phyloP scores from a whole-genome alignment of 2,888 invertebrate genomes.

The Scrobipalpa atriplicella region DNA sequence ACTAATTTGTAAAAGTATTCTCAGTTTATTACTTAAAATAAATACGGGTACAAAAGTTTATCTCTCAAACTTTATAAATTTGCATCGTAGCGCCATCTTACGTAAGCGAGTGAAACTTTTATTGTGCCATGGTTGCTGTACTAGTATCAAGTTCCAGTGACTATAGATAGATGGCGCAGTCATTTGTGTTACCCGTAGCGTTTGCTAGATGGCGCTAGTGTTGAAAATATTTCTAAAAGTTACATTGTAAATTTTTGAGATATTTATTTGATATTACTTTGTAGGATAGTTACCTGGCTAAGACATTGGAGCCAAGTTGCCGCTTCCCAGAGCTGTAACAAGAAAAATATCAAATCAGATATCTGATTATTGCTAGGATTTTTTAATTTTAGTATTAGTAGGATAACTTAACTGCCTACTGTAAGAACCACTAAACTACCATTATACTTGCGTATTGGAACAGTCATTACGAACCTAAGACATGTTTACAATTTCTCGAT shows the following conservation, averaged over 20 bases:
- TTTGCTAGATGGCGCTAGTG: neutral
- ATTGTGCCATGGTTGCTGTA: neutral
- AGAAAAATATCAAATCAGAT: slow-evolving; percentile 35
- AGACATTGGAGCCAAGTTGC: slow-evolving; percentile 92
- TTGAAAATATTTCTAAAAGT: neutral
- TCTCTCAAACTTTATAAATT: neutral
- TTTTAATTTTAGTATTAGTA: no score
- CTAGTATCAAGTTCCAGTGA: neutral
- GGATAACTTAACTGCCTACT: no score
- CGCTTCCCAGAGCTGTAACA: slow-evolving; percentile 90
- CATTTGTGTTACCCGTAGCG: neutral
- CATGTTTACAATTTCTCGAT: no score
- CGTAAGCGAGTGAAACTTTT: neutral
- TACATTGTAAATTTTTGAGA: no score
- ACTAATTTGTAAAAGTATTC: no score
- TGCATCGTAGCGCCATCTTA: slow-evolving; percentile 1
- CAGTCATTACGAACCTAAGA: no score
- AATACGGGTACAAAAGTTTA: neutral
- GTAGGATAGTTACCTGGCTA: slow-evolving; percentile 87
- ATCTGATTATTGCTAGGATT: neutral
- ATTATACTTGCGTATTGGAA: no score
- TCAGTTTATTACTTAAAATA: neutral
- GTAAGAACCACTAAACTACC: no score
- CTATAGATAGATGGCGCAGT: neutral
- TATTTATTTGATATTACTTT: no score